Evolutionary conservation across 2,797 vertebrate species (phyloP).

Genomic region (Phrynocephalus guinanensis): DNA sequence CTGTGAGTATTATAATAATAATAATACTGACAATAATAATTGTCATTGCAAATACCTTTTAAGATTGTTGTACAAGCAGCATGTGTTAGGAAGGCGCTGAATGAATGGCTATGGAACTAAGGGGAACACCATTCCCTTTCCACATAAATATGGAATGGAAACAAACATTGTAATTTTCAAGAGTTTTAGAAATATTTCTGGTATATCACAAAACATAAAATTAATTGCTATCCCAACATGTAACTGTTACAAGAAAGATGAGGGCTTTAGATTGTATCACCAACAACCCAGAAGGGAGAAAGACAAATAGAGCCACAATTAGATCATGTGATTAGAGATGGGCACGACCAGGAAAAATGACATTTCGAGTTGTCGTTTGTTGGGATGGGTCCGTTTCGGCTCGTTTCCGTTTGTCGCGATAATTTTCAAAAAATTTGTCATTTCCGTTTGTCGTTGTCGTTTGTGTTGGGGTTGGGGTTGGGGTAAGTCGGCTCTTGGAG

Average conservation of each 20-base stretch:
- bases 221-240: neutral
- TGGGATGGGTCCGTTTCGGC: too few species aligned
- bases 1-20: constrained; percentile 14
- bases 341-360: too few species aligned
- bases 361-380: too few species aligned
- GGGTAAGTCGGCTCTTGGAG: too few species aligned
- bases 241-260: neutral
- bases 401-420: too few species aligned
- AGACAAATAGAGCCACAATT: too few species aligned
- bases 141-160: neutral
- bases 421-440: too few species aligned
- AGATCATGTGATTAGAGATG: too few species aligned
- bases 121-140: neutral
- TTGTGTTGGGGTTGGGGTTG: too few species aligned
- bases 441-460: too few species aligned
- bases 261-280: too few species aligned
- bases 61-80: constrained; percentile 39
- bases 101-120: neutral
- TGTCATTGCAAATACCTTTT: constrained; percentile 36
- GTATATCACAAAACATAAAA: neutral
- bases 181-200: neutral
- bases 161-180: neutral
- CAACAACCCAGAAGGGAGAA: too few species aligned
- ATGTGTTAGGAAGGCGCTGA: constrained; percentile 21
- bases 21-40: constrained; percentile 10